Base-by-base conservation (phyloP, 2,113 vertebrate genomes). In the Halcyon senegalensis region DNA sequence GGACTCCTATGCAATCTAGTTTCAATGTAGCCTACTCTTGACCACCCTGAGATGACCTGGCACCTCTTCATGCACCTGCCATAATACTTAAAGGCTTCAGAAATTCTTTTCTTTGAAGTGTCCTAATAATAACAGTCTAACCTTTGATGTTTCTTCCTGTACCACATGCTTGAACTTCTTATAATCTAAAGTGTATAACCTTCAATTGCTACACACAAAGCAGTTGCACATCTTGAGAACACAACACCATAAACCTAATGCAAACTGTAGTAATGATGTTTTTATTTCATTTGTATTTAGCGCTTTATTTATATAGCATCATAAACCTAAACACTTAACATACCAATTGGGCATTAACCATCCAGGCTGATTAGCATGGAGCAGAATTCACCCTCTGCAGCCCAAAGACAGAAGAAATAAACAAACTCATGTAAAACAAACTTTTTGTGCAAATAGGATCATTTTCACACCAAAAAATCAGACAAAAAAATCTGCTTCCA, bases 81-180 rank as follows among this genome's bases (percentile, higher is more conserved):
- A 98, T 99, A 99, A 99, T 99, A 99, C 98, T 99, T 99, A 98
- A 99, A 99, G 98, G 97, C 98, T 98, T 98, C 97, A 97, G 98
- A 98, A 98, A 98, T 97, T 97, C 98, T 97, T 92, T 41, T 93
- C 99, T 99, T 99, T 99, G 99, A 99, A 99, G 99, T 99, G 98
- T 98, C 98, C 98, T 98, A 99, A 99, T 98, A 99, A 98, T 98
- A 99, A 98, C 97, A 96, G 86, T 70, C 95, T 97, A 98, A 98
- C 98, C 99, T 99, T 99, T 99, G 99, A 99, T 98, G 98, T 98
- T 98, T 97, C 97, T 98, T 98, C 98, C 98, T 97, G 93, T 97
- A 98, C 98, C 98, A 99, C 98, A 99, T 98, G 96, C 98, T 99
- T 98, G 97, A 98, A 97, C 98, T 98, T 98, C 97, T 98, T 98